Percentiles rank a stretch among this genome's conserved stretches.
Evolutionary conservation across 2,797 vertebrate species (phyloP).

Genomic region (Steatocranus sp.): DNA sequence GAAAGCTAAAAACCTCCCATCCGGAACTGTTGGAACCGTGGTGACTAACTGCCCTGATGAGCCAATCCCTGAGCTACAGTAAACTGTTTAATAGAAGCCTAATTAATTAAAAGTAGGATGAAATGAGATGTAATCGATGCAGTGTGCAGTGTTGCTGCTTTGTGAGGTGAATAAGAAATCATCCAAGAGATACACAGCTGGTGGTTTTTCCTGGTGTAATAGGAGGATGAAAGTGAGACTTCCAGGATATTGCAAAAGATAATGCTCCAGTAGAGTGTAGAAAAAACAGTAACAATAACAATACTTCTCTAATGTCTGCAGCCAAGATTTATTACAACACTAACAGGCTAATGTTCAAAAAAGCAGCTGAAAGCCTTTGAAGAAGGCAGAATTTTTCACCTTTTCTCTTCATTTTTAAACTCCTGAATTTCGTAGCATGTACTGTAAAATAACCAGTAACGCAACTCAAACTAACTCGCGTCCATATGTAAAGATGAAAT

Average conservation of each 20-base stretch:
- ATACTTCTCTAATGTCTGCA: neutral
- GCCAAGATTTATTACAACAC: constrained; percentile 15
- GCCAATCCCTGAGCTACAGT: constrained; percentile 38
- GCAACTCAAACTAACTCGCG: rapidly evolving
- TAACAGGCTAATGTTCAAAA: neutral
- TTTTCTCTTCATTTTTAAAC: neutral
- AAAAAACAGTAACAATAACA: neutral
- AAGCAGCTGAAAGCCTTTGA: constrained; percentile 9
- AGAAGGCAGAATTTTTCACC: constrained; percentile 1
- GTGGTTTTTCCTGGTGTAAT: neutral
- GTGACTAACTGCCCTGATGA: constrained; percentile 51
- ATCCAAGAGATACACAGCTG: neutral
- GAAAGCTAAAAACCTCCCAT: constrained; percentile 69
- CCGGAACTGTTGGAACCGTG: constrained; percentile 69
- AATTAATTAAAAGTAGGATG: constrained; percentile 64
- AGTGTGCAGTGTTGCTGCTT: neutral
- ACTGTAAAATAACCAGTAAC: neutral
- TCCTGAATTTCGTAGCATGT: neutral
- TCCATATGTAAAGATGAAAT: neutral
- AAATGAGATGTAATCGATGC: constrained; percentile 47
- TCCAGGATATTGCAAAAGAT: neutral
- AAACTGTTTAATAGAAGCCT: constrained; percentile 52
- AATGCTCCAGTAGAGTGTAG: neutral
- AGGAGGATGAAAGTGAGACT: neutral
- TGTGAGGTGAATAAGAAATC: neutral